Evolutionary conservation across 2,797 vertebrate species (phyloP).

Genomic region (Scleropages formosus): DNA sequence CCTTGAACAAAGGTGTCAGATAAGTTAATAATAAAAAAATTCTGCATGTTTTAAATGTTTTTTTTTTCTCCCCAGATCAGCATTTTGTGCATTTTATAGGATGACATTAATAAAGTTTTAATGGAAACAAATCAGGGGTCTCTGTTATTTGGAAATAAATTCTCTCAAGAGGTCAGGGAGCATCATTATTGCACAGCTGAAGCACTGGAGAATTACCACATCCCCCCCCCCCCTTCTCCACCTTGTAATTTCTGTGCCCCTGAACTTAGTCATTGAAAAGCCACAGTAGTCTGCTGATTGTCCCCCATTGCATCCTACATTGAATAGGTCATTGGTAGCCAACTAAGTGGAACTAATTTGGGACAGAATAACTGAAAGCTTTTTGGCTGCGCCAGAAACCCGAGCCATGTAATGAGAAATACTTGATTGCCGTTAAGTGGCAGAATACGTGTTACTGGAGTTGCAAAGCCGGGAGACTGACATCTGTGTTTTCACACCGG

Average conservation of each 20-base stretch:
- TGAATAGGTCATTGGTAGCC: constrained; percentile 89
- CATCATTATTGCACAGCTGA: constrained; percentile 43
- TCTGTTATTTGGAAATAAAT: constrained; percentile 24
- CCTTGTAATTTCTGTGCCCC: constrained; percentile 62
- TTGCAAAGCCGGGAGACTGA: constrained; percentile 39
- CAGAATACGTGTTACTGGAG: constrained; percentile 47
- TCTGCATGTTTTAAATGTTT: background rate
- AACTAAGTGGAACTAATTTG: constrained; percentile 93
- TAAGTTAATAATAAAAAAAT: background rate
- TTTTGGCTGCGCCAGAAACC: constrained; percentile 73
- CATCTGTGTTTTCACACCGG: constrained; percentile 31
- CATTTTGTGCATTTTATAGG: background rate
- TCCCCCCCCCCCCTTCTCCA: constrained; percentile 49
- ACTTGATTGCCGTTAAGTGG: constrained; percentile 68
- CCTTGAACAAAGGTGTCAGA: too few relatives aligned
- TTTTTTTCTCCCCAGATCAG: background rate
- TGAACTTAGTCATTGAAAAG: constrained; percentile 67
- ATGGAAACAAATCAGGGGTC: background rate
- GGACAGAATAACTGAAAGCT: constrained; percentile 77
- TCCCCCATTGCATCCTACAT: constrained; percentile 67
- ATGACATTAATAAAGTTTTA: constrained; percentile 1
- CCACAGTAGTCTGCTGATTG: constrained; percentile 70
- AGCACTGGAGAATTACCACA: constrained; percentile 36
- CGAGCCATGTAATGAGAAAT: constrained; percentile 71
- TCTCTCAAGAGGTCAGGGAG: constrained; percentile 31